phyloP scores from a whole-genome alignment of 1,140 invertebrate species.

The Pinna nobilis region DNA sequence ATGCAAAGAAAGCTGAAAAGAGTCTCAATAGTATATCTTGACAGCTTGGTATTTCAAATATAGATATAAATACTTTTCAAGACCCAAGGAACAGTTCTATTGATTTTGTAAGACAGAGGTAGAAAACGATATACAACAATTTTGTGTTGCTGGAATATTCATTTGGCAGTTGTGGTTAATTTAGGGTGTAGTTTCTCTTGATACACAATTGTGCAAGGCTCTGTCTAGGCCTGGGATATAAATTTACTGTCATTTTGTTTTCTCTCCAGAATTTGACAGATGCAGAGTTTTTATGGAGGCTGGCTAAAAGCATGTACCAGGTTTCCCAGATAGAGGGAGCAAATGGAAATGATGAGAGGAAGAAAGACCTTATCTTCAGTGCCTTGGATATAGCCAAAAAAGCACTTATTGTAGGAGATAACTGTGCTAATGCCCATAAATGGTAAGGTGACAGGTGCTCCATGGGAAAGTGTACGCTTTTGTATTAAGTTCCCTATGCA shows the following conservation, averaged over 20 bases:
- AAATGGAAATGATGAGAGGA: slow-evolving; percentile 75
- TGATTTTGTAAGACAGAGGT: too few species aligned
- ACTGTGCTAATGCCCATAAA: slow-evolving; percentile 82
- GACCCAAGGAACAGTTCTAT: too few species aligned
- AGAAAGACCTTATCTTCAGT: slow-evolving; percentile 78
- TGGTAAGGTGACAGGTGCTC: slow-evolving; percentile 77
- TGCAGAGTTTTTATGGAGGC: slow-evolving; percentile 80
- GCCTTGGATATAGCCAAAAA: slow-evolving; percentile 79
- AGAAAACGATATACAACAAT: too few species aligned
- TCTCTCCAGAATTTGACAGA: slow-evolving; percentile 49
- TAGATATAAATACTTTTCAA: too few species aligned
- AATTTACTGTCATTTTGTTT: neutral
- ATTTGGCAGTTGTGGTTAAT: too few species aligned
- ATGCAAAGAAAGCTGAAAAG: too few species aligned
- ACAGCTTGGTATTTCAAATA: too few species aligned
- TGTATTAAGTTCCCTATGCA: neutral
- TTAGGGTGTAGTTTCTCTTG: too few species aligned
- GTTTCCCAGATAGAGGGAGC: slow-evolving; percentile 76
- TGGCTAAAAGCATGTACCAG: slow-evolving; percentile 79
- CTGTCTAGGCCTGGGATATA: neutral
- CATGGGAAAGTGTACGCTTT: neutral
- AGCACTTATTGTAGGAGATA: slow-evolving; percentile 78
- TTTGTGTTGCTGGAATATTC: too few species aligned
- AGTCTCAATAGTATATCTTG: too few species aligned
- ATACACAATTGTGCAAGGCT: slow-evolving; percentile 37